Evolutionary conservation across 1,140 invertebrate species (phyloP).

Genomic region (Ephestia elutella): DNA sequence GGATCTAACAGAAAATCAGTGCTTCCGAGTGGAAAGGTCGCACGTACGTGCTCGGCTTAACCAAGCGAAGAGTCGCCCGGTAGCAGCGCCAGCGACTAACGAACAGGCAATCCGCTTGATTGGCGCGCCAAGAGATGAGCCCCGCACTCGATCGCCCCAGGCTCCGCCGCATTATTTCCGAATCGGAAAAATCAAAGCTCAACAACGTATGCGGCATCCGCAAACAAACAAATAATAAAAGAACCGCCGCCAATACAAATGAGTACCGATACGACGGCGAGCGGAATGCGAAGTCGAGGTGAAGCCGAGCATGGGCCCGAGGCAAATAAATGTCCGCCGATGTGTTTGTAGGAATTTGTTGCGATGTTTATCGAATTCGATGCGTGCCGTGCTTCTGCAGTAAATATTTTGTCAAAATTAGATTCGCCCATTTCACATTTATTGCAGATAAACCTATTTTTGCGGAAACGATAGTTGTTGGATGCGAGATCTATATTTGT

Average conservation of each 20-base stretch:
- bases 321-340: slow-evolving; percentile 67
- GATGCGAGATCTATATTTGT: slow-evolving; percentile 1
- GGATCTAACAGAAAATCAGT: slow-evolving; percentile 64
- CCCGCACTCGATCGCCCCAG: slow-evolving; percentile 41
- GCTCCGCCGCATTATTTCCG: slow-evolving; percentile 63
- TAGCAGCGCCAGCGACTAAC: slow-evolving; percentile 54
- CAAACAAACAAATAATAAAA: slow-evolving; percentile 72
- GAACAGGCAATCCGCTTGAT: slow-evolving; percentile 58
- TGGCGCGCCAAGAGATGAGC: slow-evolving; percentile 37
- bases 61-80: slow-evolving; percentile 45
- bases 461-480: background rate
- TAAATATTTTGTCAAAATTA: slow-evolving; percentile 36
- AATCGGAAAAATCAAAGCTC: slow-evolving; percentile 71
- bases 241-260: slow-evolving; percentile 66
- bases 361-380: slow-evolving; percentile 62
- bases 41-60: slow-evolving; percentile 62
- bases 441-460: background rate
- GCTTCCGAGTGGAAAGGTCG: slow-evolving; percentile 60
- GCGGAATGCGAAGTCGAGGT: slow-evolving; percentile 52
- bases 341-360: slow-evolving; percentile 66
- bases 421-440: slow-evolving; percentile 10
- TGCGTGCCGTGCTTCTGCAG: slow-evolving; percentile 48
- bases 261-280: slow-evolving; percentile 62
- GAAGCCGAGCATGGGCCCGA: slow-evolving; percentile 56
- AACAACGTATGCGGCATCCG: slow-evolving; percentile 57